Evolutionary conservation across 2,888 invertebrate genomes (phyloP), one percentile per base, ranked within the genome.

Genomic region (Oithona nana): DNA sequence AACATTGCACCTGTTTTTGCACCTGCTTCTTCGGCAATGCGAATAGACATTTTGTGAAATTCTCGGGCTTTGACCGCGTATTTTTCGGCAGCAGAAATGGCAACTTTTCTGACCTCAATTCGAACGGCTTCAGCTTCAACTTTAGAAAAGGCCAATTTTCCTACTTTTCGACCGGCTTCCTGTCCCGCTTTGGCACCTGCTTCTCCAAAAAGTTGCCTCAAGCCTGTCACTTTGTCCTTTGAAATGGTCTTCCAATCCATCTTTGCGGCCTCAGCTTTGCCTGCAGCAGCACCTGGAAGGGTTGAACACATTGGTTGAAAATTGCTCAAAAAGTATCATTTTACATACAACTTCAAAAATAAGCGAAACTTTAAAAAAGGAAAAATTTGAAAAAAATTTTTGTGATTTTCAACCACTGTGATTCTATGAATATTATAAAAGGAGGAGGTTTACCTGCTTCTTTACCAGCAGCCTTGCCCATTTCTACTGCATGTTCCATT

Each of bases 51-150:
- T 31, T 56, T 62, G 22, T 57, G 56, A 57, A 62, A 62, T 39
- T 62, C 62, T 57, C 62, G 56, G 48, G 62, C 62, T 28, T 62
- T 62, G 16, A 62, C 31, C 13, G 62, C 62, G 48, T 62, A 62
- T 39, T 62, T 62, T 30, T 62, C 62, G 1, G 56, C 56, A 39
- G 62, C 20, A 1, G 30, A 30, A 29, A 29, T 26, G 52, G 62
- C 55, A 8, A 31, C 52, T 22, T 13, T 20, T 2, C 52, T 29
- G 28, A 62, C 62, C n/a, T 55, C 54, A 39, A 57, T 28, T n/a
- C 30, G 6, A 13, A 54, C 28, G n/a, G 31, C 20, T 39, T 62
- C 54, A 6, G 31, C 29, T 4, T 29, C 29, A 16, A 62, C 49
- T 28, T 54, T 62, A 6, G 26, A 30, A n/a, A 59, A 48, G 26